Conservation (phyloP, 2,888 invertebrate genomes). For the Cheilosia soror region DNA sequence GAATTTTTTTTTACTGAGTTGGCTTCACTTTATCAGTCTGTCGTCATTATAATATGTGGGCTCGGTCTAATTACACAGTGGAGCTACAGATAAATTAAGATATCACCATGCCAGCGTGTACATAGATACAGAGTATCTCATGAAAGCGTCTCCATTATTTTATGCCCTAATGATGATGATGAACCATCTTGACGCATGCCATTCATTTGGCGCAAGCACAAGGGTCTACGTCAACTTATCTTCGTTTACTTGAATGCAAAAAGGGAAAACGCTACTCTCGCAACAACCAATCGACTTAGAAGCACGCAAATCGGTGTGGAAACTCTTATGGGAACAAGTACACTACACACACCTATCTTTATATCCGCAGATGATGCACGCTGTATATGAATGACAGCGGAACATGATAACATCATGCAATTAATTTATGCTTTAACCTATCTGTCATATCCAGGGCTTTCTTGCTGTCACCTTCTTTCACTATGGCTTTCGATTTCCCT, state of each 20-base stretch:
- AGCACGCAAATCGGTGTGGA: slow-evolving; percentile 15
- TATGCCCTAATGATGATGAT: slow-evolving; percentile 58
- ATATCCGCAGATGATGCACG: slow-evolving; percentile 21
- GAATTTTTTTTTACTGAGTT: slow-evolving; percentile 18
- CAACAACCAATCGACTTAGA: slow-evolving; percentile 4
- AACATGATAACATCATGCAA: slow-evolving; percentile 69
- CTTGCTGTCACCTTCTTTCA: slow-evolving; percentile 36
- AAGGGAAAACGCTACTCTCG: background rate
- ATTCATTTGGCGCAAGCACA: slow-evolving; percentile 41
- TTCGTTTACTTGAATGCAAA: slow-evolving; percentile 7
- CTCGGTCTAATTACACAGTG: slow-evolving; percentile 49
- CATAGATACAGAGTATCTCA: background rate
- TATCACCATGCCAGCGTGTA: slow-evolving; percentile 23
- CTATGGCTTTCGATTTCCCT: slow-evolving; percentile 53
- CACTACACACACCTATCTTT: slow-evolving; percentile 8
- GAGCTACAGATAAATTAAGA: slow-evolving; percentile 47
- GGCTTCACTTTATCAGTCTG: slow-evolving; percentile 20
- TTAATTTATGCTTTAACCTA: slow-evolving; percentile 63
- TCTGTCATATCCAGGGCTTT: slow-evolving; percentile 51
- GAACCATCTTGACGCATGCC: slow-evolving; percentile 47
- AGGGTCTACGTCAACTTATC: slow-evolving; percentile 13
- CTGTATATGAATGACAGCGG: slow-evolving; percentile 64
- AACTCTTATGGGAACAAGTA: slow-evolving; percentile 9
- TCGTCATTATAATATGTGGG: background rate
- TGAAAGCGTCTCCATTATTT: slow-evolving; percentile 56